Conservation (phyloP, 2,113 vertebrate species). For the Hemicordylus capensis region DNA sequence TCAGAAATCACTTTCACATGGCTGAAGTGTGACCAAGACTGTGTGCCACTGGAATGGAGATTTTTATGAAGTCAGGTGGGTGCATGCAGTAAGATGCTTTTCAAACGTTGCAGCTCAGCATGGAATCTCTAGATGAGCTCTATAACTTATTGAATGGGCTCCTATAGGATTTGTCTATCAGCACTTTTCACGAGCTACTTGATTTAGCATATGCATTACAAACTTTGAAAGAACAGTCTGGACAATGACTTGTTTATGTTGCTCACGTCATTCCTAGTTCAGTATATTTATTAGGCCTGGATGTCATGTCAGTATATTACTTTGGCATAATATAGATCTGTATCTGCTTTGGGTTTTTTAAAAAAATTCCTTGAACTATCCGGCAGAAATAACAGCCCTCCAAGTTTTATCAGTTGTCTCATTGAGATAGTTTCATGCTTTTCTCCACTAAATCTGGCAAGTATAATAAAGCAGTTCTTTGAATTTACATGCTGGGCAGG, state of each 20-base stretch:
- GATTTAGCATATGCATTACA: conserved; percentile 56
- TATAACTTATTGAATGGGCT: conserved; percentile 31
- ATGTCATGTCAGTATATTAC: conserved; percentile 44
- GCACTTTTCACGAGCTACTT: conserved; percentile 53
- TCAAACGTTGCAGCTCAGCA: not conserved
- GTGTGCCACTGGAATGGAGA: not conserved
- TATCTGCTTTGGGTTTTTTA: conserved; percentile 28
- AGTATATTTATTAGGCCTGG: conserved; percentile 50
- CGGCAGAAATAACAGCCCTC: conserved; percentile 11
- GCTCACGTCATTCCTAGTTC: conserved; percentile 57
- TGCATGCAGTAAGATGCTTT: not conserved
- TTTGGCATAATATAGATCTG: conserved; percentile 44
- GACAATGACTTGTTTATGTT: conserved; percentile 59
- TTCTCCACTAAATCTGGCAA: conserved; percentile 49
- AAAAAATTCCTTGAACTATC: conserved; percentile 28
- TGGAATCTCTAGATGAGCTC: not conserved
- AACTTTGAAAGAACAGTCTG: conserved; percentile 41
- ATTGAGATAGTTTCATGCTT: conserved; percentile 48
- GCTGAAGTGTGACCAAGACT: not conserved
- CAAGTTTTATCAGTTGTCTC: conserved; percentile 42
- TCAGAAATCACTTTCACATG: not conserved
- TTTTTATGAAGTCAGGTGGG: not conserved
- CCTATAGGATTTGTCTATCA: conserved; percentile 47
- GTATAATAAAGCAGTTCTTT: conserved; percentile 47
- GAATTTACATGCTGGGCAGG: conserved; percentile 64